A percentile compares a stretch with the other conserved stretches of the same genome.
Evolutionary conservation across 30 jellyfish, hydroid and myxozoan genomes (phyloP).

Genomic region (Cassiopea xamachana): DNA sequence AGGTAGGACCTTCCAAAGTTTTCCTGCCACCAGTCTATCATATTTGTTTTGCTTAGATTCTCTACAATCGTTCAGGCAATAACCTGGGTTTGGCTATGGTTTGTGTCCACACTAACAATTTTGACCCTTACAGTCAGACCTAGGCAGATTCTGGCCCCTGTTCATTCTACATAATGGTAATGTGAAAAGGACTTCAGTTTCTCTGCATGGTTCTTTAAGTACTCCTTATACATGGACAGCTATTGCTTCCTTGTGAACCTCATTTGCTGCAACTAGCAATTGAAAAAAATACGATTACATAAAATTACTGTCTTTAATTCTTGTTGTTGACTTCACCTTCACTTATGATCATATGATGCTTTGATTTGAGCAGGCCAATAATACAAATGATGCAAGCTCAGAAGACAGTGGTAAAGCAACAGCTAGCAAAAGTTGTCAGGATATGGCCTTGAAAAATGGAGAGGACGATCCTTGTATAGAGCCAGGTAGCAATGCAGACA

Average conservation of each 20-base stretch:
- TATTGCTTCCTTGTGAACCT: too few relatives aligned
- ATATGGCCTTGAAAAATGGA: background rate
- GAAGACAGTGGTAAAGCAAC: background rate
- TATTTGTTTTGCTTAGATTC: too few relatives aligned
- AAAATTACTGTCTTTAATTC: too few relatives aligned
- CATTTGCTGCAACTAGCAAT: too few relatives aligned
- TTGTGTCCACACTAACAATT: background rate
- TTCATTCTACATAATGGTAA: too few relatives aligned
- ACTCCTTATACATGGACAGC: too few relatives aligned
- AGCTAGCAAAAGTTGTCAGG: background rate
- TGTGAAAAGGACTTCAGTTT: too few relatives aligned
- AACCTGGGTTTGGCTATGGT: background rate
- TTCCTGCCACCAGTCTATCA: too few relatives aligned
- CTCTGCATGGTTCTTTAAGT: too few relatives aligned
- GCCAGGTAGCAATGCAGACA: background rate
- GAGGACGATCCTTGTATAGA: background rate
- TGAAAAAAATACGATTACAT: too few relatives aligned
- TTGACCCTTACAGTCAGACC: background rate
- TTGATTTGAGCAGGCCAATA: background rate
- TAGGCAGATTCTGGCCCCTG: too few relatives aligned
- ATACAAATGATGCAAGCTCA: background rate
- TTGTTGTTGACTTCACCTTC: too few relatives aligned
- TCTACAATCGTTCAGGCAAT: background rate
- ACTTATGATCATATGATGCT: background rate
- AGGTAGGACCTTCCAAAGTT: slow-evolving; percentile 32